Base-by-base conservation (phyloP, 2,888 invertebrate species). In the Oeneis ivallda region DNA sequence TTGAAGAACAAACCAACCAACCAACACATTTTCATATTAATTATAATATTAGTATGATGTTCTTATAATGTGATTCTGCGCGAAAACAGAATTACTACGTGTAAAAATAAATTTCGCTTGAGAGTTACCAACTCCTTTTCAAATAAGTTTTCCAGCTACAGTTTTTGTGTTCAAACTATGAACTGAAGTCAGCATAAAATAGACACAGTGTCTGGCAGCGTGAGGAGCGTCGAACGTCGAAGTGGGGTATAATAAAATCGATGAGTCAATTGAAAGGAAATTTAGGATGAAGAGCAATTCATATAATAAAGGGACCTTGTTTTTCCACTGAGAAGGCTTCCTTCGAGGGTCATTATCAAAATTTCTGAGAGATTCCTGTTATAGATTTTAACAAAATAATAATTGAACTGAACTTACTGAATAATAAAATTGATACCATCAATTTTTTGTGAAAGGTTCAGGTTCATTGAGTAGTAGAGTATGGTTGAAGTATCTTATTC, bases 241-340 rank as follows among this genome's bases (percentile, higher is more conserved):
- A 64, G 68, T 57, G 66, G 61, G 56, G 41, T 68, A 66, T 49
- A 67, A 69, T 64, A 62, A 61, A 70, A 70, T 66, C 68, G 63
- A 70, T 70, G 65, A 68, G 59, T 64, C 66, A 68, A 68, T 66
- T 63, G 68, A 66, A 59, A 66, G 57, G 64, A 68, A 68, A 68
- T 66, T 67, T 64, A 43, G 57, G 54, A 37, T 59, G 43, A 68
- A 63, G 63, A 56, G 56, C 39, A n/a, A 6, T 62, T 63, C 66
- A 61, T 57, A 64, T 57, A 56, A 49, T 45, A 63, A 61, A 63
- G 54, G 60, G 64, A 60, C 62, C 63, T 66, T 66, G 63, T 66
- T 66, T 57, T 39, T 60, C 54, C 63, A 64, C 63, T 61, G 52
- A 50, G 60, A 62, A 39, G 61, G 57, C 62, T 62, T 49, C 15